phyloP scores from a whole-genome alignment of 2,888 invertebrate genomes.

The Lochmaea capreae region DNA sequence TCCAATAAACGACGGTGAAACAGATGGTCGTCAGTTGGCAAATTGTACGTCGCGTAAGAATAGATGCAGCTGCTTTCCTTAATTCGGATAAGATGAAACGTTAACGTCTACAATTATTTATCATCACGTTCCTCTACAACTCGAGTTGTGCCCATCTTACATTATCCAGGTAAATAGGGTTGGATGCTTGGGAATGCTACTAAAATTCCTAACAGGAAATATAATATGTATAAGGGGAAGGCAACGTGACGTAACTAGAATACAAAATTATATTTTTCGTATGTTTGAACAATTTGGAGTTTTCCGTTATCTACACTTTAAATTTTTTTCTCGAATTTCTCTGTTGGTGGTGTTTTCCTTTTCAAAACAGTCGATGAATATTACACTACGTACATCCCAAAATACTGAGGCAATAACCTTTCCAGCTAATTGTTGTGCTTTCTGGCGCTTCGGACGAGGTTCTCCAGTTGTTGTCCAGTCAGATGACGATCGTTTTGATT shows the following conservation, averaged over 20 bases:
- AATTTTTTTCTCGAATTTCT: too few species aligned
- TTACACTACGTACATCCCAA: too few species aligned
- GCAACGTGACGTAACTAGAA: neutral
- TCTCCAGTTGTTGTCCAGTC: too few species aligned
- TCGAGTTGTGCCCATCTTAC: slow-evolving; percentile 3
- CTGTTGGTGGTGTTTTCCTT: too few species aligned
- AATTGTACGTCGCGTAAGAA: neutral
- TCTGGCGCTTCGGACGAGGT: too few species aligned
- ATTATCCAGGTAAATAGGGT: slow-evolving; percentile 5
- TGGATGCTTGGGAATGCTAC: neutral
- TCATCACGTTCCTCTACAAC: neutral
- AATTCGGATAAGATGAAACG: slow-evolving; percentile 1
- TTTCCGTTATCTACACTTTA: too few species aligned
- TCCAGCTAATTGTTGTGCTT: too few species aligned
- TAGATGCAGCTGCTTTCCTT: neutral
- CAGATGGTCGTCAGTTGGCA: neutral
- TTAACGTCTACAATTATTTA: slow-evolving; percentile 2
- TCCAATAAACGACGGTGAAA: neutral
- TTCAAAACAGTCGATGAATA: too few species aligned
- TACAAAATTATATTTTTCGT: too few species aligned
- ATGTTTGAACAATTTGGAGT: too few species aligned
- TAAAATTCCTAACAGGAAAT: neutral
- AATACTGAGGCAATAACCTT: too few species aligned
- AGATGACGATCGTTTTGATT: too few species aligned
- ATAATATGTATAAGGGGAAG: neutral